A percentile compares a stretch with the other conserved stretches of the same genome.
These are phyloP conservation scores for Parnassius smintheus DNA, from an alignment of 2,888 invertebrate genomes.

Conservation along the genomic window DNA sequence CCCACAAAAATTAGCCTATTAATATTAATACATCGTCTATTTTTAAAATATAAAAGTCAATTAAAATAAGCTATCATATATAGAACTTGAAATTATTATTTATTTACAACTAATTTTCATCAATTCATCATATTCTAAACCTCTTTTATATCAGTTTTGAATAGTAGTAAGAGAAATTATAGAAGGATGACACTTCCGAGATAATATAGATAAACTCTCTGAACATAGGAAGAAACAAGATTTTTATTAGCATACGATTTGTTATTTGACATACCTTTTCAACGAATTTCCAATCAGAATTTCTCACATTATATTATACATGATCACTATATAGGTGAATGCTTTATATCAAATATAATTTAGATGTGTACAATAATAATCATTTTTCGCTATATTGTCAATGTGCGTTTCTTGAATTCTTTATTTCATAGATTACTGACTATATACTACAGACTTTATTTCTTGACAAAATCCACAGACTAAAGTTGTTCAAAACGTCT, in stretches of 20 bases:
- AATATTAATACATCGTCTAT: too few relatives aligned
- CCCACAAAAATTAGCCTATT: too few relatives aligned
- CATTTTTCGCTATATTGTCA: conserved; percentile 18
- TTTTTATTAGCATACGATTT: conserved; percentile 12
- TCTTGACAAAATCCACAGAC: conserved; percentile 15
- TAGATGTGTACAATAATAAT: conserved; percentile 6
- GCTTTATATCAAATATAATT: not conserved
- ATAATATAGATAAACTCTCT: conserved; percentile 5
- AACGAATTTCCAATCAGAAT: conserved; percentile 11
- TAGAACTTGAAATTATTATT: too few relatives aligned
- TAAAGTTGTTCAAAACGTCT: too few relatives aligned
- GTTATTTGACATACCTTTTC: conserved; percentile 16
- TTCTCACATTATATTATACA: conserved; percentile 12
- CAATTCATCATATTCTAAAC: not conserved
- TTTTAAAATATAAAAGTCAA: too few relatives aligned
- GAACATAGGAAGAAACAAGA: conserved; percentile 7
- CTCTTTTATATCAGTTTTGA: not conserved
- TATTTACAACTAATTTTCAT: too few relatives aligned
- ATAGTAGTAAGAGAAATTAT: not conserved
- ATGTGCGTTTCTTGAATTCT: conserved; percentile 17
- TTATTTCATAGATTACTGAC: too few relatives aligned
- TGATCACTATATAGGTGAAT: conserved; percentile 5
- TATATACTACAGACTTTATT: too few relatives aligned
- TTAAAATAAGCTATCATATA: too few relatives aligned
- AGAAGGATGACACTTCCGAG: not conserved